Percentiles rank a stretch among this genome's conserved stretches.
Evolutionary conservation across 2,113 vertebrate species (phyloP).

Genomic region (Plecotus auritus): DNA sequence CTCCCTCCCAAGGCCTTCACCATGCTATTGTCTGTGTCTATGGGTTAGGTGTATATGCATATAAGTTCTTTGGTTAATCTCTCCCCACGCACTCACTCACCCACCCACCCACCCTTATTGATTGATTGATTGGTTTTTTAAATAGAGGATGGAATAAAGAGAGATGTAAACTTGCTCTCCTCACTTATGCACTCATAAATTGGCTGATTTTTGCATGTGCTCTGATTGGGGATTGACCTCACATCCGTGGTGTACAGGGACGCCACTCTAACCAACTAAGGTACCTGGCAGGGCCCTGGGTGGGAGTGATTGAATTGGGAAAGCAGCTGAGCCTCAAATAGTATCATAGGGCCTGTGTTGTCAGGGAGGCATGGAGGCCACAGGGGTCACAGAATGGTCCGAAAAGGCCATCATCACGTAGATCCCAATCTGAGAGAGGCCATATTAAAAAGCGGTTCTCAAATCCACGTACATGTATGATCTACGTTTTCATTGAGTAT

Average conservation of each 20-base stretch:
- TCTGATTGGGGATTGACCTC: not conserved
- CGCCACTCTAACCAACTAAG: not conserved
- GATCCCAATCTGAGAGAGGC: not conserved
- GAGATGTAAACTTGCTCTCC: no score
- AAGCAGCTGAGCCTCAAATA: not conserved
- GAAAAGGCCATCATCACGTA: not conserved
- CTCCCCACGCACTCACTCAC: no score
- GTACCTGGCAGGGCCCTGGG: not conserved
- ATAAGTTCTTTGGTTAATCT: no score
- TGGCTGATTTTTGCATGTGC: not conserved
- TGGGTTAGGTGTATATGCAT: no score
- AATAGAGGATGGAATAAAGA: not conserved
- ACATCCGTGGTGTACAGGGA: not conserved
- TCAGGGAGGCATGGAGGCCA: not conserved
- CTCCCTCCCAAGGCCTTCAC: no score
- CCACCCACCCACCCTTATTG: not conserved
- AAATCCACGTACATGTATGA: not conserved
- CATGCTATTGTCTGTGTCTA: no score
- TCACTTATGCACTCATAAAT: not conserved
- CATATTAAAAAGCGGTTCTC: not conserved
- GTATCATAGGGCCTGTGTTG: not conserved
- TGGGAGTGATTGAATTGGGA: not conserved
- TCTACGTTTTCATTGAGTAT: not conserved
- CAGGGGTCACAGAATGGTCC: not conserved
- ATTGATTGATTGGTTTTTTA: not conserved